These are phyloP conservation scores for Murina feae DNA, from an alignment of 2,113 vertebrate species.

Conservation along the genomic window DNA sequence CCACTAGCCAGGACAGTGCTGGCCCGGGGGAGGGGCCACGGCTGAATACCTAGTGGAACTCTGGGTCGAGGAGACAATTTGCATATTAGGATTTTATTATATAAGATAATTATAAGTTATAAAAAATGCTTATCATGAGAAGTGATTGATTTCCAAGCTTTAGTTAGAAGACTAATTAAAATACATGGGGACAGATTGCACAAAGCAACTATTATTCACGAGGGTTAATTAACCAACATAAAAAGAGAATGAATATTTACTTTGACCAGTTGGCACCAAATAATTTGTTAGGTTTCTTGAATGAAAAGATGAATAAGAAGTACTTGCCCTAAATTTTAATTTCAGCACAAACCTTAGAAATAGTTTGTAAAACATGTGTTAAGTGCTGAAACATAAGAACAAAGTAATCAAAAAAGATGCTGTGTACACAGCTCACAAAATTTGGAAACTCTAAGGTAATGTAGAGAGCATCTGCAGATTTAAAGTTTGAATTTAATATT, in stretches of 20 bases:
- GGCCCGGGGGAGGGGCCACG: too few species aligned
- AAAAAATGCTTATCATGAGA: background rate
- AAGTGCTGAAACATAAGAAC: background rate
- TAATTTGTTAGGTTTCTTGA: background rate
- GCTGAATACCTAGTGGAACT: too few species aligned
- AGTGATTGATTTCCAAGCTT: background rate
- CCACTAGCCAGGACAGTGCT: too few species aligned
- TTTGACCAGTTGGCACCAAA: background rate
- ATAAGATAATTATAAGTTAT: background rate
- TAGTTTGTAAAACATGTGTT: background rate
- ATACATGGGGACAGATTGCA: background rate
- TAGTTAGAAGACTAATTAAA: background rate
- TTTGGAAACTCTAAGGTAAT: background rate
- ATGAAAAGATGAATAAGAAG: background rate
- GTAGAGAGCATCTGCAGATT: background rate
- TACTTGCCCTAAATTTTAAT: background rate
- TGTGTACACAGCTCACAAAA: background rate
- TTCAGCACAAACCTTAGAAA: background rate
- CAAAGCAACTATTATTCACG: background rate
- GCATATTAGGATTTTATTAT: too few species aligned
- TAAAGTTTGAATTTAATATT: background rate
- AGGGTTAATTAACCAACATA: background rate
- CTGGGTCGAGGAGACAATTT: too few species aligned
- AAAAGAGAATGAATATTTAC: background rate
- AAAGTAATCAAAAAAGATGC: background rate